A percentile compares a stretch with the other conserved stretches of the same genome.
phyloP scores from a whole-genome alignment of 2,797 vertebrate genomes.

The Cynodonichthys magdalenae region DNA sequence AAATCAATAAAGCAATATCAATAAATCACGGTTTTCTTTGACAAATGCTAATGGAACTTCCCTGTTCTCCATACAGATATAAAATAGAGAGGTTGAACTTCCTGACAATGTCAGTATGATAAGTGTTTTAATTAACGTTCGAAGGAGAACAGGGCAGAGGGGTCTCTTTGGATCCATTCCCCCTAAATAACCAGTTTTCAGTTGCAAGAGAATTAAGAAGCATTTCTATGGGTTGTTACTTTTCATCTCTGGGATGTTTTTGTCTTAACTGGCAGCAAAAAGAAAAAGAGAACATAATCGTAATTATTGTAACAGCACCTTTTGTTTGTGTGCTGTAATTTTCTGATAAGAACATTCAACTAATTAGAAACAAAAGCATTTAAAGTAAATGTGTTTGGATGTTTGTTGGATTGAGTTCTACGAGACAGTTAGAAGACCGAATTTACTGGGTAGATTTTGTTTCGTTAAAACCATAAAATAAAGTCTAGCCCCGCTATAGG shows the following conservation, averaged over 20 bases:
- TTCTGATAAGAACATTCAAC: not conserved
- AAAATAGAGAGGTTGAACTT: constrained; percentile 35
- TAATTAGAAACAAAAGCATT: not conserved
- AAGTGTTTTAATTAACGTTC: constrained; percentile 51
- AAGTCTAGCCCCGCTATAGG: too few relatives aligned
- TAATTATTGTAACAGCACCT: not conserved
- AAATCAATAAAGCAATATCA: constrained; percentile 53
- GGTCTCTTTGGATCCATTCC: constrained; percentile 22
- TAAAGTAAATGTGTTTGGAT: not conserved
- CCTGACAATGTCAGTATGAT: constrained; percentile 34
- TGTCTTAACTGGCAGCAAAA: not conserved
- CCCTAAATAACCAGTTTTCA: constrained; percentile 22
- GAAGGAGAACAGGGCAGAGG: constrained; percentile 4
- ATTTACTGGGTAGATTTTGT: not conserved
- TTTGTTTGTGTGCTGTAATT: not conserved
- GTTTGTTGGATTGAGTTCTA: not conserved
- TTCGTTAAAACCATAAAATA: too few relatives aligned
- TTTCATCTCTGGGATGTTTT: not conserved
- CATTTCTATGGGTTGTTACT: not conserved
- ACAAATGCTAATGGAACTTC: constrained; percentile 34
- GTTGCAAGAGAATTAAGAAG: not conserved
- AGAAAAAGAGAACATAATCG: not conserved
- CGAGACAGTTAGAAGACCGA: not conserved
- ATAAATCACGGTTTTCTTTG: constrained; percentile 41
- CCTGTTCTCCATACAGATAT: constrained; percentile 7